Conservation (phyloP, 2,888 invertebrate species). For the Andrena hattorfiana region DNA sequence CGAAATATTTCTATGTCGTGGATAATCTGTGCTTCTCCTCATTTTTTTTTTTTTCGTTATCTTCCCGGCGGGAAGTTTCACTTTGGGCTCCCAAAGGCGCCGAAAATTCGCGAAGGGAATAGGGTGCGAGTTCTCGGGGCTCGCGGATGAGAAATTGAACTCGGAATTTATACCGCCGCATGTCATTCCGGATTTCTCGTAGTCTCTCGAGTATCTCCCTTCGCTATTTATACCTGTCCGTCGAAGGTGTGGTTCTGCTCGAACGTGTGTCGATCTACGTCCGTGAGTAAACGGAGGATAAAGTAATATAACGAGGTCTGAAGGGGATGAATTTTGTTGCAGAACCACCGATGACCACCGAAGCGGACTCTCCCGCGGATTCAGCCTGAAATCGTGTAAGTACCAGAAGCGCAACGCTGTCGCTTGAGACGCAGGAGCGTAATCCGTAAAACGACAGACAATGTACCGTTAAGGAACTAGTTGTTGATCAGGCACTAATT, state of each 20-base stretch:
- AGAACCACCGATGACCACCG: constrained; percentile 19
- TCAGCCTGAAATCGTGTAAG: constrained; percentile 23
- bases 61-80: neutral
- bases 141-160: constrained; percentile 74
- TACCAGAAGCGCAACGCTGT: constrained; percentile 2
- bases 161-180: constrained; percentile 41
- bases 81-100: neutral
- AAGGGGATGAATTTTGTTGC: constrained; percentile 15
- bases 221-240: constrained; percentile 48
- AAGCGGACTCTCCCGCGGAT: neutral
- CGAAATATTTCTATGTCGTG: neutral
- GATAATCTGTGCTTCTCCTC: neutral
- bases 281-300: constrained; percentile 6
- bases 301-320: neutral
- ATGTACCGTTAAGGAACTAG: no score
- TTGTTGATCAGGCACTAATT: no score
- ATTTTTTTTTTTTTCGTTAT: neutral
- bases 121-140: constrained; percentile 72
- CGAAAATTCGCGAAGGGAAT: neutral
- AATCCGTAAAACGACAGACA: no score
- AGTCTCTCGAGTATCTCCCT: constrained; percentile 39
- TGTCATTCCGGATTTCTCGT: constrained; percentile 56
- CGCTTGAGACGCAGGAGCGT: constrained; percentile 6
- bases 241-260: constrained; percentile 43
- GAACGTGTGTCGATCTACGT: constrained; percentile 38